phyloP scores from a whole-genome alignment of 2,797 vertebrate species.

The Carduelis carduelis region DNA sequence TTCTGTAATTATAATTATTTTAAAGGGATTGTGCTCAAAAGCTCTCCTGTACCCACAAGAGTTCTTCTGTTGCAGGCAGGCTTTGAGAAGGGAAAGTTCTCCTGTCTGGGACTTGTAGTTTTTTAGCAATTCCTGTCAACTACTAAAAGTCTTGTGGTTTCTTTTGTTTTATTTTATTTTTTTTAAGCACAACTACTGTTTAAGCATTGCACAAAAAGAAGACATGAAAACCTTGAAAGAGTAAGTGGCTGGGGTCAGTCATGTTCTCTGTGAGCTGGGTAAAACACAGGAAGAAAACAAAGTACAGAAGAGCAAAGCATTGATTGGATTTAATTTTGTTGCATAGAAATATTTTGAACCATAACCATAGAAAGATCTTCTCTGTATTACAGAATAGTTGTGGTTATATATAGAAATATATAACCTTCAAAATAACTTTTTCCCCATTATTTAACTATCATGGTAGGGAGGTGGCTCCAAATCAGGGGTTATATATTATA shows the following conservation, averaged over 20 bases:
- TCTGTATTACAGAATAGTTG: neutral
- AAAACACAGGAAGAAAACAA: neutral
- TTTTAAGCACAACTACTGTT: neutral
- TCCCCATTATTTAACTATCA: rapidly evolving
- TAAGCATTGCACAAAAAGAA: neutral
- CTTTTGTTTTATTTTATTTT: neutral
- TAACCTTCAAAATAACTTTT: neutral
- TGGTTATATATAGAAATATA: neutral
- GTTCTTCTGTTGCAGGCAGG: neutral
- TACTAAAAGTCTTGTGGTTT: neutral
- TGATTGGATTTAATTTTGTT: neutral
- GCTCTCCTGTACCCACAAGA: neutral
- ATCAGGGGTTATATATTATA: neutral
- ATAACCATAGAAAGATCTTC: neutral
- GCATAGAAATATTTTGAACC: neutral
- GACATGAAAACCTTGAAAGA: neutral
- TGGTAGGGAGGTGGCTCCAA: neutral
- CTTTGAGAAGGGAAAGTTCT: neutral
- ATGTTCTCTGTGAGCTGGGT: neutral
- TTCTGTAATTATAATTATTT: neutral
- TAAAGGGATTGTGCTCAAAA: neutral
- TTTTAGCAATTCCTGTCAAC: neutral
- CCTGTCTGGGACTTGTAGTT: neutral
- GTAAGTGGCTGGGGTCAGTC: neutral
- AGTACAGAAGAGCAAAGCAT: neutral